Base-by-base conservation (phyloP, 1,140 invertebrate genomes). In the Antheraea pernyi region DNA sequence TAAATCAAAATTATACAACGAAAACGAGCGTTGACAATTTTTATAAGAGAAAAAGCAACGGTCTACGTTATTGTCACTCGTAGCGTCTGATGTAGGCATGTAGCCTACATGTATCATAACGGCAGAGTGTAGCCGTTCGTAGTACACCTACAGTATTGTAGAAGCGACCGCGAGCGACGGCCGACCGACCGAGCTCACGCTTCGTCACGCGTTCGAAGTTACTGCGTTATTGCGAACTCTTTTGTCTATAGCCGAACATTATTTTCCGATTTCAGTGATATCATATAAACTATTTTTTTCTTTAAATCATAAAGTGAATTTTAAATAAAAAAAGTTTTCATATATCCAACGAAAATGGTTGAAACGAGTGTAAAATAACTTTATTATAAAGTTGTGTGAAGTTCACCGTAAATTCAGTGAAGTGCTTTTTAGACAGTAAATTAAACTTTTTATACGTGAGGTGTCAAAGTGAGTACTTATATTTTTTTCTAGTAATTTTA, bases 81-180 rank as follows among this genome's bases (percentile, higher is more conserved):
- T 60, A 60, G 59, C 59, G 22, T 19, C 6, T 16, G 58, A 8
- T 8, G 58, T 59, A n/a, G 16, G 4, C 19, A 13, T 60, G 59
- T 60, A 19, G 9, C 18, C 5, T 19, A 19, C 13, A 19, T 18
- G 5, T 22, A 60, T 4, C 19, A 10, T 22, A 13, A 19, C 22
- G n/a, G 18, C 64, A 19, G 48, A 65, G 64, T 18, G 13, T 48
- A 46, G 30, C 58, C 22, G 63, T 63, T 64, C 61, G 68, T 67
- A 65, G 60, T 59, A n/a, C n/a, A n/a, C 16, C 66, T 70, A 74
- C 72, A 74, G 72, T 74, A 65, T 65, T 61, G 58, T 37, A 62
- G 53, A 30, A 66, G 64, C 68, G 58, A 69, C 37, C 72, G 66
- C 62, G 46, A 8, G 36, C 66, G 66, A 7, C 69, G 69, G 65